Evolutionary conservation across 2,113 vertebrate species (phyloP).

Genomic region (Coregonus clupeaformis): DNA sequence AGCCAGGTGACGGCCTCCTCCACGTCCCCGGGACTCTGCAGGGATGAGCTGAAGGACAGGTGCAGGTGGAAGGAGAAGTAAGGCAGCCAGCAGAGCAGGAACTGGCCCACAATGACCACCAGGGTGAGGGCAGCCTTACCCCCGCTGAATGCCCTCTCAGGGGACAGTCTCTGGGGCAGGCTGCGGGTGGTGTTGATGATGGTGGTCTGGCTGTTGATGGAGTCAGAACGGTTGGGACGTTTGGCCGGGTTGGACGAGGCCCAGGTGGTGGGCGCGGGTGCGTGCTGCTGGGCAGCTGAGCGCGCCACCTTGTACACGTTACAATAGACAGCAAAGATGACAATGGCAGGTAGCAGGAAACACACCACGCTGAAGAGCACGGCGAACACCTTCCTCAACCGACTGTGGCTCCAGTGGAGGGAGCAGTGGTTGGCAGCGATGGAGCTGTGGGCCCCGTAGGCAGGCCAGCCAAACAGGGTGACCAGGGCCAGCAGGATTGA

Average conservation of each 20-base stretch:
- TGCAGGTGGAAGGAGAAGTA: constrained; percentile 90
- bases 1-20: constrained; percentile 89
- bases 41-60: constrained; percentile 66
- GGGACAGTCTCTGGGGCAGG: constrained; percentile 71
- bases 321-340: constrained; percentile 86
- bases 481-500: constrained; percentile 78
- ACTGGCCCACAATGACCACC: constrained; percentile 89
- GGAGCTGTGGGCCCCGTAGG: constrained; percentile 74
- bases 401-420: constrained; percentile 80
- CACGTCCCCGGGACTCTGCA: constrained; percentile 64
- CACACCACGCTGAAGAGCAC: constrained; percentile 83
- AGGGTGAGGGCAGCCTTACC: constrained; percentile 89
- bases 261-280: constrained; percentile 68
- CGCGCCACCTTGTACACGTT: constrained; percentile 89
- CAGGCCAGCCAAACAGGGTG: constrained; percentile 80
- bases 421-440: constrained; percentile 81
- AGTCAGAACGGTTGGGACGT: constrained; percentile 75
- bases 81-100: constrained; percentile 92
- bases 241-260: constrained; percentile 35
- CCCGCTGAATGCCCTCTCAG: constrained; percentile 78
- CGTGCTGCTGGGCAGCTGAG: constrained; percentile 80
- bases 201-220: constrained; percentile 85
- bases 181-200: constrained; percentile 74
- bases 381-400: constrained; percentile 78
- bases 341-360: constrained; percentile 82